Percentiles rank a stretch among this genome's conserved stretches.
These are phyloP conservation scores for Naja naja DNA, from an alignment of 2,113 vertebrate genomes.

Conservation along the genomic window DNA sequence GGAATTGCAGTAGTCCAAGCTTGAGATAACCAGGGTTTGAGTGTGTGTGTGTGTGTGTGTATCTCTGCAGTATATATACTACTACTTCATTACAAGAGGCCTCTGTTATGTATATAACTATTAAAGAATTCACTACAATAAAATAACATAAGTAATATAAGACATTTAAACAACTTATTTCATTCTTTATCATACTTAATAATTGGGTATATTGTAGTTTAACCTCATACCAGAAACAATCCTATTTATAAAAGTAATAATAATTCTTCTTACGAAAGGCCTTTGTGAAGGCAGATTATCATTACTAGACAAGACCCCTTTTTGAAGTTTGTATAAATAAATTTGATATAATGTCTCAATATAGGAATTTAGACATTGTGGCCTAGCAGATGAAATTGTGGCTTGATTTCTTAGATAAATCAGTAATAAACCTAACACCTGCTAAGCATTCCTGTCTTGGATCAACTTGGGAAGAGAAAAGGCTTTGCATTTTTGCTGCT, in stretches of 20 bases:
- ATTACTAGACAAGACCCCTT: not conserved
- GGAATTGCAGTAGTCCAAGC: not conserved
- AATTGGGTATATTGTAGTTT: not conserved
- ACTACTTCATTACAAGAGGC: not conserved
- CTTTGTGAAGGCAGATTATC: not conserved
- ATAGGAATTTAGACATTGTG: not conserved
- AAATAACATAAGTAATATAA: not conserved
- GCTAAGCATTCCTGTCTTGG: not conserved
- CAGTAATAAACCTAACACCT: not conserved
- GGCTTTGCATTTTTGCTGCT: not conserved
- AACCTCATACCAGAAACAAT: not conserved
- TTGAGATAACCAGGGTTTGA: not conserved
- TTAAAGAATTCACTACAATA: not conserved
- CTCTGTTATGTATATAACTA: not conserved
- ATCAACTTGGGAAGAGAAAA: not conserved
- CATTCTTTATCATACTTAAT: not conserved
- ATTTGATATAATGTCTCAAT: not conserved
- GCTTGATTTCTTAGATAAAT: not conserved
- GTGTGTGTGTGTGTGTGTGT: not conserved
- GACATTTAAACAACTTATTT: not conserved
- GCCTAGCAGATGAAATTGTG: not conserved
- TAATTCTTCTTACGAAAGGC: not conserved
- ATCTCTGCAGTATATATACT: not conserved
- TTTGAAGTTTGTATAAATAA: not conserved
- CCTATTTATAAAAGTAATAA: not conserved